Evolutionary conservation across 2,888 invertebrate species (phyloP).

Genomic region (Drosophila limbata): DNA sequence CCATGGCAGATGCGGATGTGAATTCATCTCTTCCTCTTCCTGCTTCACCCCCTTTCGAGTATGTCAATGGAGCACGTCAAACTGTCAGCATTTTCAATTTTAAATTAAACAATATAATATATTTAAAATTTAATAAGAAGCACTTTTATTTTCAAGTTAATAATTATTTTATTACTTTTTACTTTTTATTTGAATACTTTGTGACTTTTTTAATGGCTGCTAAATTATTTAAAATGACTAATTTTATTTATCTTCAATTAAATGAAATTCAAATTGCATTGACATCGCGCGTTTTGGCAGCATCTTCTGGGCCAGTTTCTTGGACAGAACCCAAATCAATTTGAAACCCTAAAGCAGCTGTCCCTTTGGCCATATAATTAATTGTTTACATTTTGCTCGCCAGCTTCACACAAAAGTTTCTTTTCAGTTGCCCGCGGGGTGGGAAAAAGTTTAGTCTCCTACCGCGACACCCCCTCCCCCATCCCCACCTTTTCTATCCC

Average conservation of each 20-base stretch:
- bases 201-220: constrained; percentile 14
- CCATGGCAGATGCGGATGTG: constrained; percentile 38
- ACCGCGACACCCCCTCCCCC: background rate
- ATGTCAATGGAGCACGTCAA: constrained; percentile 35
- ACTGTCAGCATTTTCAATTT: constrained; percentile 23
- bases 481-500: background rate
- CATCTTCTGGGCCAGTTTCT: background rate
- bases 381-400: constrained; percentile 65
- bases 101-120: background rate
- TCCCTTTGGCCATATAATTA: constrained; percentile 65
- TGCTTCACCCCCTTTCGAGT: background rate
- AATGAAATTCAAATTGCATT: constrained; percentile 63
- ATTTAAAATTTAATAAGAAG: background rate
- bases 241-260: constrained; percentile 73
- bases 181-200: constrained; percentile 3
- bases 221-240: constrained; percentile 59
- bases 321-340: constrained; percentile 4
- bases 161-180: background rate
- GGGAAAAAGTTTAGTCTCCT: constrained; percentile 24
- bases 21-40: background rate
- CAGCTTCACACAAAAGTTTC: constrained; percentile 65
- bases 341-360: constrained; percentile 18
- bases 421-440: constrained; percentile 29
- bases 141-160: too few relatives aligned
- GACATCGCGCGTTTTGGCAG: constrained; percentile 31